Conservation (phyloP, 2,113 vertebrate genomes). For the Indicator maculatus region DNA sequence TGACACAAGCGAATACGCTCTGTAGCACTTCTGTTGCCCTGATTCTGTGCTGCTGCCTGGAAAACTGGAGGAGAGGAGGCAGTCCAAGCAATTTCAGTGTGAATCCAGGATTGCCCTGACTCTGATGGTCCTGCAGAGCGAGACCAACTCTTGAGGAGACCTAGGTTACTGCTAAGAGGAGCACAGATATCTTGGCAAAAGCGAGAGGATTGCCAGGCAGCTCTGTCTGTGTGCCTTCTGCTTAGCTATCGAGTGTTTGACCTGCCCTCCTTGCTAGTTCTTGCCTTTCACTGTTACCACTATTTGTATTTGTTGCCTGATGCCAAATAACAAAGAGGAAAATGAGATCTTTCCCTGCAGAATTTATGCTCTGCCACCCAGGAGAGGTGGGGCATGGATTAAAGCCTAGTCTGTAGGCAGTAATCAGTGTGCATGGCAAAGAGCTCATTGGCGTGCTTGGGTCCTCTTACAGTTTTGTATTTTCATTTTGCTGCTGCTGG, state of each 20-base stretch:
- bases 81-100: background rate
- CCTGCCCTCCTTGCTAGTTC: background rate
- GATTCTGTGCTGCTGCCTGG: background rate
- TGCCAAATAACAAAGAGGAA: background rate
- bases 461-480: background rate
- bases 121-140: background rate
- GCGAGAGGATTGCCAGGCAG: background rate
- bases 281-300: background rate
- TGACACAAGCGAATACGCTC: background rate
- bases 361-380: background rate
- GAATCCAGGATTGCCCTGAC: background rate
- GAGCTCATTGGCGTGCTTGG: fast-evolving
- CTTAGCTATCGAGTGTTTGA: background rate
- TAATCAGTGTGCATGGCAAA: background rate
- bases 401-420: background rate
- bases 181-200: background rate
- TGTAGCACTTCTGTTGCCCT: background rate
- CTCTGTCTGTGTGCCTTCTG: background rate
- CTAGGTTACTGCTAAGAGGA: background rate
- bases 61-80: background rate
- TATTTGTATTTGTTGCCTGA: background rate
- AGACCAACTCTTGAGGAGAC: background rate
- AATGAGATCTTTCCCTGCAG: background rate
- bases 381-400: background rate
- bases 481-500: background rate